A percentile compares a stretch with the other conserved stretches of the same genome.
These are phyloP conservation scores for Nanorana parkeri DNA, from an alignment of 2,113 vertebrate genomes.

Conservation along the genomic window DNA sequence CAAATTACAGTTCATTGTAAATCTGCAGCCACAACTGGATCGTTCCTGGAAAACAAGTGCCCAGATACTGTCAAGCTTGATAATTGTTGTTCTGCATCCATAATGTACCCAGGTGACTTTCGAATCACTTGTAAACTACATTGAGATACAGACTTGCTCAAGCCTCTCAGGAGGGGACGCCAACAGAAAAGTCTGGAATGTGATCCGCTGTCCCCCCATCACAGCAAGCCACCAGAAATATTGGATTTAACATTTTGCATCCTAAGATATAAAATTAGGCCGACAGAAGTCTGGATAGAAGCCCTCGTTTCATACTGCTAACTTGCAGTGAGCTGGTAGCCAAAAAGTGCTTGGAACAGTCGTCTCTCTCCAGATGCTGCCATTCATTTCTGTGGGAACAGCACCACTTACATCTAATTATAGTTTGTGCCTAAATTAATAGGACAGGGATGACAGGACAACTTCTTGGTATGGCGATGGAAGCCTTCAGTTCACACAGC, in stretches of 20 bases:
- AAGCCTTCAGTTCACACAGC: slow-evolving; percentile 60
- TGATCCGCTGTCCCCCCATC: slow-evolving; percentile 69
- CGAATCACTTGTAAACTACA: slow-evolving; percentile 58
- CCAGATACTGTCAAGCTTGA: slow-evolving; percentile 63
- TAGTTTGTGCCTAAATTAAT: slow-evolving; percentile 84
- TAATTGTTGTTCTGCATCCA: slow-evolving; percentile 53
- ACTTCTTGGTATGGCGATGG: slow-evolving; percentile 63
- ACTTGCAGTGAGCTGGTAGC: slow-evolving; percentile 72
- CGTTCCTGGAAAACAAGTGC: slow-evolving; percentile 61
- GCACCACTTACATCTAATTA: slow-evolving; percentile 83
- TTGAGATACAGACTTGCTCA: not conserved
- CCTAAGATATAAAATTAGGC: slow-evolving; percentile 79
- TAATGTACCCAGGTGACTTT: slow-evolving; percentile 48
- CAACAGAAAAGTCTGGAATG: slow-evolving; percentile 72
- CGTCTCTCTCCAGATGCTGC: slow-evolving; percentile 82
- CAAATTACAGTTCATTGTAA: not conserved
- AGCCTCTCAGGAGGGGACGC: slow-evolving; percentile 63
- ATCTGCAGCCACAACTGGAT: slow-evolving; percentile 40
- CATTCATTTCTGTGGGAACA: slow-evolving; percentile 86
- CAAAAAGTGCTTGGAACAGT: slow-evolving; percentile 82
- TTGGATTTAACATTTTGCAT: slow-evolving; percentile 76
- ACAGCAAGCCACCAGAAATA: slow-evolving; percentile 69
- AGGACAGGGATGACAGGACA: slow-evolving; percentile 79
- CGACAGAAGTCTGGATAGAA: slow-evolving; percentile 79
- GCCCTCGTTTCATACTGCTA: slow-evolving; percentile 74